phyloP scores from a whole-genome alignment of 2,113 vertebrate species.

The Neotoma lepida region DNA sequence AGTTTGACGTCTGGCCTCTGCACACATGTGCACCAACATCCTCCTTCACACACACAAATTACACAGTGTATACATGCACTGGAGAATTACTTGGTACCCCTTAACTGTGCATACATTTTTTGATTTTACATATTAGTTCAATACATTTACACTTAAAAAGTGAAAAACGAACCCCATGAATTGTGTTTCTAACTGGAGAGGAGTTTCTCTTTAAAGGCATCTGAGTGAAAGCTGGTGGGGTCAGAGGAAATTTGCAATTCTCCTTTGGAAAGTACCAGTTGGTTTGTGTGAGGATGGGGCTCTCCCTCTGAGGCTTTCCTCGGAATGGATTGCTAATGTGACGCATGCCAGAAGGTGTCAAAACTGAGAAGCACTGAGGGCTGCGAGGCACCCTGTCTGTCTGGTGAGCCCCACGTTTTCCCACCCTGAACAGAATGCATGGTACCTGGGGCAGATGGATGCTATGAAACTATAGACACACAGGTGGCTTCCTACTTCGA shows the following conservation, averaged over 20 bases:
- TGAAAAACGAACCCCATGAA: background rate
- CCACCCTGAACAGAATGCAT: conserved; percentile 15
- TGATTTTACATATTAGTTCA: conserved; percentile 9
- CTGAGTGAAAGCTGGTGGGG: conserved; percentile 3
- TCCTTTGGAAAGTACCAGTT: conserved; percentile 4
- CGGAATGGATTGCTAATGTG: conserved; percentile 46
- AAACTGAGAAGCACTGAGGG: conserved; percentile 24
- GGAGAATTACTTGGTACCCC: background rate
- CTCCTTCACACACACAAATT: background rate
- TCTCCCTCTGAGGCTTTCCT: conserved; percentile 44
- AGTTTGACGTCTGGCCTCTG: background rate
- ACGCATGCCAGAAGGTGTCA: conserved; percentile 68
- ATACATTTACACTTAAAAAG: background rate
- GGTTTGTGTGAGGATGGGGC: background rate
- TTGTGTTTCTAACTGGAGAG: background rate
- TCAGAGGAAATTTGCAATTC: conserved; percentile 1
- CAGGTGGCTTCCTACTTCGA: background rate
- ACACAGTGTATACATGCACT: background rate
- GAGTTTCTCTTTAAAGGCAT: background rate
- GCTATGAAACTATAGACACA: background rate
- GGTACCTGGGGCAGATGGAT: conserved; percentile 66
- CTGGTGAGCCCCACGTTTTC: background rate
- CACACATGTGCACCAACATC: background rate
- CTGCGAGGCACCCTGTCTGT: background rate
- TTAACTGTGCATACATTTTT: background rate